phyloP scores from a whole-genome alignment of 2,888 invertebrate genomes.

The Colostygia pectinataria region DNA sequence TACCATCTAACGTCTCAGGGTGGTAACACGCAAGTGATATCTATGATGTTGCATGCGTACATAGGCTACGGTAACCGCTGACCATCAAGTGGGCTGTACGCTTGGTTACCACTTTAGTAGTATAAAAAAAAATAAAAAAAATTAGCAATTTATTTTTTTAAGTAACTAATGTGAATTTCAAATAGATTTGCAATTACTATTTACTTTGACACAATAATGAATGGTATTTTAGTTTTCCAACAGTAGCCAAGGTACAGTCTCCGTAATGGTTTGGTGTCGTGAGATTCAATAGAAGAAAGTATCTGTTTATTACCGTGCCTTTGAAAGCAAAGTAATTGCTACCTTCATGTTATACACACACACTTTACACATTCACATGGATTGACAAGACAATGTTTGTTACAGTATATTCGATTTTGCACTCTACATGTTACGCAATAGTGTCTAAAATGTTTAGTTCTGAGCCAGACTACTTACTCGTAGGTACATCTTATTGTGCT shows the following conservation, averaged over 20 bases:
- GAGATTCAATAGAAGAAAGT: constrained; percentile 47
- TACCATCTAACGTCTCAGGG: too few species aligned
- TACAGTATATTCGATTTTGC: constrained; percentile 20
- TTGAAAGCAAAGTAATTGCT: constrained; percentile 61
- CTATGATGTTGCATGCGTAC: too few species aligned
- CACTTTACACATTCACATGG: constrained; percentile 26
- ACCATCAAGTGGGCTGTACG: too few species aligned
- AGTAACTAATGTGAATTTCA: too few species aligned
- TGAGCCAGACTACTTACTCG: background rate
- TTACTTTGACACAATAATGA: background rate
- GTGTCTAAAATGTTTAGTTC: background rate
- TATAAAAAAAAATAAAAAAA: too few species aligned
- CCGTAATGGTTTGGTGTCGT: constrained; percentile 38
- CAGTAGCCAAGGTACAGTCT: background rate
- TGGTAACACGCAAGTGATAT: too few species aligned
- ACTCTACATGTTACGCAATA: constrained; percentile 9
- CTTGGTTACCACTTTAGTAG: too few species aligned
- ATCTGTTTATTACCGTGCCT: constrained; percentile 36
- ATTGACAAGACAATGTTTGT: constrained; percentile 16
- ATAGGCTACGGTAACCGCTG: too few species aligned
- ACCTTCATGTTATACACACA: constrained; percentile 37
- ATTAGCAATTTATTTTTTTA: too few species aligned
- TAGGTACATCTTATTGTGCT: constrained; percentile 17
- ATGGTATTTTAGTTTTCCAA: background rate
- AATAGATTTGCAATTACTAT: too few species aligned